Percentiles rank a stretch among this genome's conserved stretches.
phyloP scores from a whole-genome alignment of 1,140 invertebrate genomes.

The Mactra quadrangularis region DNA sequence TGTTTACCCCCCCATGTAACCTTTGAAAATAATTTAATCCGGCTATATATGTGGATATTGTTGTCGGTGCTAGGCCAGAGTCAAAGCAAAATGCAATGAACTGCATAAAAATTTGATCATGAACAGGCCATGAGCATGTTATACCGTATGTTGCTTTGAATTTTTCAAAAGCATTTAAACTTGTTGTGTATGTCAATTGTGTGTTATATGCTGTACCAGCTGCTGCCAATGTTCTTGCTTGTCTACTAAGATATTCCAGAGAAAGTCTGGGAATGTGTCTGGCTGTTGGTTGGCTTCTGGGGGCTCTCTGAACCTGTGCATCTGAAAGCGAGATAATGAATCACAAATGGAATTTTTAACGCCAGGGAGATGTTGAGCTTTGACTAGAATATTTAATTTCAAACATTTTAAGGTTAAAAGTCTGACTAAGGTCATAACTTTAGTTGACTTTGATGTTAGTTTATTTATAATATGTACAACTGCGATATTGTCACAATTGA shows the following conservation, averaged over 20 bases:
- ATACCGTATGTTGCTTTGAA: neutral
- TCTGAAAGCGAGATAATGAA: conserved; percentile 51
- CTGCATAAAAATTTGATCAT: neutral
- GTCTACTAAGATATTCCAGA: conserved; percentile 23
- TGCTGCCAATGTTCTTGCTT: neutral
- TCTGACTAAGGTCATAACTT: conserved; percentile 22
- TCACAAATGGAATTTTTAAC: conserved; percentile 32
- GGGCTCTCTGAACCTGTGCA: conserved; percentile 1
- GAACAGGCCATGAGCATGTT: neutral
- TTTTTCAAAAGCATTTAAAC: conserved; percentile 8
- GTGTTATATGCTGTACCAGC: conserved; percentile 15
- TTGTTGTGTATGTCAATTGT: conserved; percentile 10
- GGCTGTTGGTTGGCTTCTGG: conserved; percentile 8
- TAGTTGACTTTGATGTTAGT: conserved; percentile 25
- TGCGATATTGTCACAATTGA: conserved; percentile 39
- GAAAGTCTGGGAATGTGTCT: conserved; percentile 7
- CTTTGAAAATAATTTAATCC: neutral
- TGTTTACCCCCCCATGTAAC: neutral
- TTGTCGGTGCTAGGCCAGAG: neutral
- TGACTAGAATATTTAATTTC: conserved; percentile 8
- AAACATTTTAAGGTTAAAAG: conserved; percentile 8
- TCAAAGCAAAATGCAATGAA: conserved; percentile 16
- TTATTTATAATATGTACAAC: conserved; percentile 23
- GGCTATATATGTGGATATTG: neutral
- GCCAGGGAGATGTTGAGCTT: conserved; percentile 27